phyloP scores from a whole-genome alignment of 2,888 invertebrate genomes.

The Platycheirus rosarum region DNA sequence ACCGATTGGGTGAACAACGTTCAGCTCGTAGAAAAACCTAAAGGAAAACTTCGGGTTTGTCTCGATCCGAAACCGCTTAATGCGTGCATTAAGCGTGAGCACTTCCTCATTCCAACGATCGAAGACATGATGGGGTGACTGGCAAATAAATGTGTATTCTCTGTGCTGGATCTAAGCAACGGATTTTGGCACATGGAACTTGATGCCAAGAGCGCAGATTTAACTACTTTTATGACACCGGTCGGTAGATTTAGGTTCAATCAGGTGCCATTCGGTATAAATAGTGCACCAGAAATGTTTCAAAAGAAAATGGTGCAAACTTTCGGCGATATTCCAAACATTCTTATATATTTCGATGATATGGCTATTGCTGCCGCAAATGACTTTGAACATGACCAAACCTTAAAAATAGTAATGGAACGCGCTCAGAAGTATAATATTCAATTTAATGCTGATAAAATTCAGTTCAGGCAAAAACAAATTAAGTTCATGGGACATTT shows the following conservation, averaged over 20 bases:
- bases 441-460: conserved; percentile 74
- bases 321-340: conserved; percentile 42
- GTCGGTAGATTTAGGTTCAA: conserved; percentile 41
- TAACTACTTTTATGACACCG: too few relatives aligned
- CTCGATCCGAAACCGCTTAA: neutral
- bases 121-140: conserved; percentile 17
- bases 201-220: too few relatives aligned
- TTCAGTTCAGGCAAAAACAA: conserved; percentile 13
- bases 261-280: conserved; percentile 58
- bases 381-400: too few relatives aligned
- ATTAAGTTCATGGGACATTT: conserved; percentile 5
- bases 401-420: conserved; percentile 30
- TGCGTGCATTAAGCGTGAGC: neutral
- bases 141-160: too few relatives aligned
- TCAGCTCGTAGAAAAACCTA: conserved; percentile 30
- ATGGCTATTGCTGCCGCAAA: neutral
- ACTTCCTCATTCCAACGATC: neutral
- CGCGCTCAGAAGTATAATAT: conserved; percentile 36
- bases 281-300: conserved; percentile 18
- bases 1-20: conserved; percentile 75
- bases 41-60: neutral
- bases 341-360: conserved; percentile 35
- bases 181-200: too few relatives aligned
- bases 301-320: conserved; percentile 42
- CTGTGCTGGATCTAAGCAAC: too few relatives aligned